Base-by-base conservation (phyloP, 2,113 vertebrate species). In the Gallinago paraguaiae region DNA sequence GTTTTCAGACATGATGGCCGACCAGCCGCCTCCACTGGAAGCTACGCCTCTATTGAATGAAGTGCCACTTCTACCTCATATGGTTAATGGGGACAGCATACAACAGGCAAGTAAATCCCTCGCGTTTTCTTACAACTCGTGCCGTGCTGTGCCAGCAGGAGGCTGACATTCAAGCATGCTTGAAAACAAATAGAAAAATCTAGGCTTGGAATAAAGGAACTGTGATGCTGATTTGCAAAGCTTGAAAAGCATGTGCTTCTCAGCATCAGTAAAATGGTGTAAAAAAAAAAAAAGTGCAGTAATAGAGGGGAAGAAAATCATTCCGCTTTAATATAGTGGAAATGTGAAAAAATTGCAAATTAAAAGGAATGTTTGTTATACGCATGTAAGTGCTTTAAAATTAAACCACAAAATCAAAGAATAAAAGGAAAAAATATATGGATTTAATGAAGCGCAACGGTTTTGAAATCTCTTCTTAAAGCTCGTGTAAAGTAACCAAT, bases 1-100 rank as follows among this genome's bases (percentile, higher is more conserved):
- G 93, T 97, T 95, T 97, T 90, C 96, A 94, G 97, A 96, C 95
- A 98, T 98, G 97, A 98, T 98, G 98, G 98, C 98, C 85, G 98
- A 98, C 81, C 98, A 98, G 97, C 97, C 98, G 37, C 98, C 98
- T 82, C 98, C 98, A 28, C 61, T 98, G 82, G 98, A 98, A 96
- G 94, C 97, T 69, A 97, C 98, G 4, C 92, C 98, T 19, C 85
- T 98, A 61, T 39, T 98, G 94, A 97, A 97, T 71, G 98, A 98
- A 96, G 98, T 98, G 89, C 95, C 98, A 88, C 97, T 98, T 63
- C 91, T 98, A 96, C 96, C 97, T 96, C 98, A 98, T 69, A 92
- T 98, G 97, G 97, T 98, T 54, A 98, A 96, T 53, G 97, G 98
- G 89, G 97, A 98, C 82, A 96, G 96, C 95, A 97, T 97, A 37